These are phyloP conservation scores for Orchestia grillus DNA, from an alignment of 1,140 invertebrate genomes.

Conservation along the genomic window DNA sequence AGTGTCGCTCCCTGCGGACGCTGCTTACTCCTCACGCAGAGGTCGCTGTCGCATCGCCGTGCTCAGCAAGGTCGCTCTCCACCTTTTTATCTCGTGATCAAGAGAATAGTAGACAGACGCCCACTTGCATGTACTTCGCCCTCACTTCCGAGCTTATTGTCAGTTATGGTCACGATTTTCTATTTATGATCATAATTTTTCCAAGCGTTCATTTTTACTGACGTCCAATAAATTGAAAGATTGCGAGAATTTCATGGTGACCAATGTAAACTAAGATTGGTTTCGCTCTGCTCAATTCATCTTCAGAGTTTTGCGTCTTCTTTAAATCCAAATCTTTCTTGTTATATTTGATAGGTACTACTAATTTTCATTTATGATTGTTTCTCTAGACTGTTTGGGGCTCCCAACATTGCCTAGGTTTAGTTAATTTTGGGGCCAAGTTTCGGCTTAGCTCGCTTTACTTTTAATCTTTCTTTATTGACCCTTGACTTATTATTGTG, in stretches of 20 bases:
- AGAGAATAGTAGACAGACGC: constrained; percentile 1
- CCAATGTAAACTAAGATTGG: not conserved
- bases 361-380: not conserved
- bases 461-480: not conserved
- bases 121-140: not conserved
- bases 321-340: not conserved
- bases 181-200: not conserved
- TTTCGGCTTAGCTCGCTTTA: not conserved
- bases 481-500: not conserved
- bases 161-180: not conserved
- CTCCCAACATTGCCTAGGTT: not conserved
- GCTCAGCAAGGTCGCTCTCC: constrained; percentile 1
- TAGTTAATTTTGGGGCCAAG: not conserved
- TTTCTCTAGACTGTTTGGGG: not conserved
- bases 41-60: not conserved
- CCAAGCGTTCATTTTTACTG: not conserved
- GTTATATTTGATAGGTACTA: not conserved
- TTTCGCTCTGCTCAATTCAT: not conserved
- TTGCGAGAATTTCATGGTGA: not conserved
- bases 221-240: not conserved
- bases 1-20: not conserved
- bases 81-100: constrained; percentile 21
- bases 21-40: not conserved
- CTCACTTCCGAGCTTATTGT: not conserved
- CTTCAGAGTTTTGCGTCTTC: not conserved